These are phyloP conservation scores for Gallirallus australis DNA, from an alignment of 2,797 vertebrate species.

Conservation along the genomic window DNA sequence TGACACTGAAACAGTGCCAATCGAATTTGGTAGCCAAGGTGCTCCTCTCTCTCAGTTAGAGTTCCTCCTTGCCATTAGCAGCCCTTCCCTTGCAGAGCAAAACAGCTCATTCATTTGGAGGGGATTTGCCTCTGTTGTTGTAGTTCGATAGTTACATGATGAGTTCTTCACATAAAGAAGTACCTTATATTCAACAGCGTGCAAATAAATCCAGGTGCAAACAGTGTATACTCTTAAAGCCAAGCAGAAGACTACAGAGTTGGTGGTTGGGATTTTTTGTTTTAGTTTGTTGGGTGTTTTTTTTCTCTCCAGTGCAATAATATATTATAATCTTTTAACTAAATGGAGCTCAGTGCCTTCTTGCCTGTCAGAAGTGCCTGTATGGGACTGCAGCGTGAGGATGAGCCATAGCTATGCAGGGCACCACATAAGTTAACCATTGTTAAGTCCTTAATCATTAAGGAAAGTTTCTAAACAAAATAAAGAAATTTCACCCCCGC, in stretches of 20 bases:
- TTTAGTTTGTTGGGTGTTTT: neutral
- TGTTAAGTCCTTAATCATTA: neutral
- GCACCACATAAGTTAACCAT: neutral
- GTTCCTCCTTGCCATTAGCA: neutral
- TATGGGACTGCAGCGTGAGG: neutral
- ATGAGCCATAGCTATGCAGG: neutral
- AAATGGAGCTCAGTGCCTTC: neutral
- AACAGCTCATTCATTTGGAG: neutral
- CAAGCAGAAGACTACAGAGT: neutral
- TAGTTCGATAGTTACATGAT: accelerated
- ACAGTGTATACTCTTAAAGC: neutral
- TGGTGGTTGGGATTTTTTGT: too few relatives aligned
- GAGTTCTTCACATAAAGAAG: neutral
- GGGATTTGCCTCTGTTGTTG: neutral
- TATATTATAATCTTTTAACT: neutral
- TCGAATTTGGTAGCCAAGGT: neutral
- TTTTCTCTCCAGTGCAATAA: neutral
- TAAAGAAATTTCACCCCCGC: neutral
- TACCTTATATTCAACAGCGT: neutral
- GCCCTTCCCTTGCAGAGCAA: neutral
- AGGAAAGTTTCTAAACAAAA: neutral
- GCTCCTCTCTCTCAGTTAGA: neutral
- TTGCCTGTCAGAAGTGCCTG: neutral
- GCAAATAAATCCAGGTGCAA: neutral
- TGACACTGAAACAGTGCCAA: neutral